A percentile compares a stretch with the other conserved stretches of the same genome.
Conservation (phyloP, 2,888 invertebrate species). For the Uloborus plumipes region DNA sequence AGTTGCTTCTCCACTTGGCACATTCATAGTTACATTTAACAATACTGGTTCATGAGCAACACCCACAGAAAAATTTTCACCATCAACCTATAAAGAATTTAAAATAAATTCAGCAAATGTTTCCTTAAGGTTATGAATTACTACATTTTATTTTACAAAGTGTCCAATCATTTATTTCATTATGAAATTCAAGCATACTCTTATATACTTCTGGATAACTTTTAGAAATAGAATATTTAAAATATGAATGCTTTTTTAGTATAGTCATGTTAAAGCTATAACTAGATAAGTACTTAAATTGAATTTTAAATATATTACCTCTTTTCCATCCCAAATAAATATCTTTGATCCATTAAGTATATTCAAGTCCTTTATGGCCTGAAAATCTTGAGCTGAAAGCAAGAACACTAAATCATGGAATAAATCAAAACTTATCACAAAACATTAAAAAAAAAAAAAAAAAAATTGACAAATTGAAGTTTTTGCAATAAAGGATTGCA, state of each 20-base stretch:
- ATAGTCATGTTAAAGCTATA: background rate
- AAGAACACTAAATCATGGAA: background rate
- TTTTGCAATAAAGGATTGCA: too few species aligned
- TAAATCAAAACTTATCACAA: too few species aligned
- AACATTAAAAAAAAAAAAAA: background rate
- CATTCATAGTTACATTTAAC: slow-evolving; percentile 32
- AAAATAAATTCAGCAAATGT: too few species aligned
- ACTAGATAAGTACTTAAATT: background rate
- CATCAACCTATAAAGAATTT: slow-evolving; percentile 37
- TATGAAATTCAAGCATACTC: too few species aligned
- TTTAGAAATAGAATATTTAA: too few species aligned
- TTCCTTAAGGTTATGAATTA: background rate
- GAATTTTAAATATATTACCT: slow-evolving; percentile 34
- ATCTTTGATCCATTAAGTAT: slow-evolving; percentile 58
- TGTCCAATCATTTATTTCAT: too few species aligned
- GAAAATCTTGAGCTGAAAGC: slow-evolving; percentile 46
- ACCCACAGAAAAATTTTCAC: slow-evolving; percentile 51
- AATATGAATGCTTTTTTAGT: background rate
- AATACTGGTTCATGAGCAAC: slow-evolving; percentile 55
- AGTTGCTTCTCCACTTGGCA: slow-evolving; percentile 31
- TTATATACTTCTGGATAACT: too few species aligned
- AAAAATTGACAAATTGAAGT: background rate
- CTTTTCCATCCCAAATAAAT: slow-evolving; percentile 59
- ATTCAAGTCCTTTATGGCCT: slow-evolving; percentile 52
- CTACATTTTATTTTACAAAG: too few species aligned